These are phyloP conservation scores for Mus musculus DNA, from an alignment of 2,113 vertebrate genomes.

Conservation along the genomic window GRCm39 chr5:73813501-73814000, in stretches of 20 bases:
- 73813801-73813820: background rate
- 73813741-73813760: background rate
- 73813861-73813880: background rate
- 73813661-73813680: background rate
- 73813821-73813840: background rate
- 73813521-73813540: background rate
- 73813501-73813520: background rate
- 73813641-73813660: background rate
- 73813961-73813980: background rate
- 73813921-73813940: background rate
- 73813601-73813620: background rate
- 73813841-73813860: background rate
- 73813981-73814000: background rate
- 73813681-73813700: background rate
- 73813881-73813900: background rate
- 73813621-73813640: background rate
- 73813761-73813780: background rate
- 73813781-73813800: background rate
- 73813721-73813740: background rate
- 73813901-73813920: background rate
- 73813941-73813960: background rate
- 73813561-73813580: background rate
- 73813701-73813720: constrained; percentile 37
- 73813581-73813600: background rate
- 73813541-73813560: background rate